Conservation (phyloP, 23 tunicate species). For the Trididemnum nubilum region DNA sequence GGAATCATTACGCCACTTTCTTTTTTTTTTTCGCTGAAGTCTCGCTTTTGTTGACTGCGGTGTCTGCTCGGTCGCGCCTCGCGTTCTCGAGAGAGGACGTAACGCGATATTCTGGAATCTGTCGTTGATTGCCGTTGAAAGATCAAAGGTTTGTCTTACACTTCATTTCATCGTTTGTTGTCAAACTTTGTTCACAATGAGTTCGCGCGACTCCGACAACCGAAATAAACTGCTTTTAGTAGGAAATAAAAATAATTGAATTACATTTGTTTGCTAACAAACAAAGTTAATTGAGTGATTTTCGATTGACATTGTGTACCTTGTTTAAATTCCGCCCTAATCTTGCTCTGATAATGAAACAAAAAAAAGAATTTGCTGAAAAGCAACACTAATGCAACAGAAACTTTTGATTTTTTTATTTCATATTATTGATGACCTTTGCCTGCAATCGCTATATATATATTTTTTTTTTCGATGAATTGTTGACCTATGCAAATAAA, state of each 20-base stretch:
- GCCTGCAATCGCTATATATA: no score
- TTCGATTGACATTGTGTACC: no score
- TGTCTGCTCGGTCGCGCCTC: background rate
- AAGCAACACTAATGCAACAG: no score
- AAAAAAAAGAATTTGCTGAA: no score
- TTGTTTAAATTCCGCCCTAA: no score
- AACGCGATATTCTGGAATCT: background rate
- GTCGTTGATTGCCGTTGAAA: constrained; percentile 1
- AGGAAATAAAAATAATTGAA: background rate
- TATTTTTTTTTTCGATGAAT: no score
- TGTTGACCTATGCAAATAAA: no score
- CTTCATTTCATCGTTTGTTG: background rate
- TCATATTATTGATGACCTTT: no score
- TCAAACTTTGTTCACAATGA: background rate
- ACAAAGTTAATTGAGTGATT: no score
- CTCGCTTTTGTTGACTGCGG: background rate
- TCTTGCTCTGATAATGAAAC: no score
- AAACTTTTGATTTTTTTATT: no score
- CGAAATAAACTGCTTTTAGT: background rate
- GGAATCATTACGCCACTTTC: no score
- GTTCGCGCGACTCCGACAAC: constrained; percentile 18
- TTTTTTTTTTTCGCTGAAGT: background rate
- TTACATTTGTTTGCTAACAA: background rate
- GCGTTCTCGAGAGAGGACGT: background rate
- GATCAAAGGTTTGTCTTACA: constrained; percentile 1